phyloP scores from a whole-genome alignment of 2,113 vertebrate species.

The Cairina moschata region DNA sequence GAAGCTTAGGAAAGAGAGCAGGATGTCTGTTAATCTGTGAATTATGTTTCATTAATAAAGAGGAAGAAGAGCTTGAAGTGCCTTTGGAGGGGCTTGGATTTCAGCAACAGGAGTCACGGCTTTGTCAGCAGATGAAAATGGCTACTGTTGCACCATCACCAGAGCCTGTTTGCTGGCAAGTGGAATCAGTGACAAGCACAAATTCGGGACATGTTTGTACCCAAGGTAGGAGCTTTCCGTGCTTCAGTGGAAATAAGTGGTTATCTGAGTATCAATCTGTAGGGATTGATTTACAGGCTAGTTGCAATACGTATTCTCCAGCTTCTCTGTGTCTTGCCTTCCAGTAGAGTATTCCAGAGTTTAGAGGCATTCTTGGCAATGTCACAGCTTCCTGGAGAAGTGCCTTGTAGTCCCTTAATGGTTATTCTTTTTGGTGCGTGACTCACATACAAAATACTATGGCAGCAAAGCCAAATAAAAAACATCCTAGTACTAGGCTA shows the following conservation, averaged over 20 bases:
- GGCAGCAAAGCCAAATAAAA: background rate
- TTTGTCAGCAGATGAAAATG: slow-evolving; percentile 88
- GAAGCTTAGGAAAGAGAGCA: background rate
- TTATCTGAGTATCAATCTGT: background rate
- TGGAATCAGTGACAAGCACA: slow-evolving; percentile 78
- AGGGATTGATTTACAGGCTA: background rate
- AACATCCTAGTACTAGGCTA: background rate
- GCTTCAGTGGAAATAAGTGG: background rate
- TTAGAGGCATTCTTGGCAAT: background rate
- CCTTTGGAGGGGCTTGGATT: slow-evolving; percentile 80
- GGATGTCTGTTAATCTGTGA: slow-evolving; percentile 54
- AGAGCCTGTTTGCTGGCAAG: slow-evolving; percentile 81
- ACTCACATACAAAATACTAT: background rate
- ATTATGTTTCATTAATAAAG: slow-evolving; percentile 66
- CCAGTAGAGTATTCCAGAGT: background rate
- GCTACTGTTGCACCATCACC: slow-evolving; percentile 75
- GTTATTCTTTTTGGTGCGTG: background rate
- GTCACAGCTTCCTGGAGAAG: background rate
- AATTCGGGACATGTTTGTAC: slow-evolving; percentile 69
- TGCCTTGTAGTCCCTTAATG: background rate
- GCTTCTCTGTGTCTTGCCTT: background rate
- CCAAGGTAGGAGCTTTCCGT: slow-evolving; percentile 75
- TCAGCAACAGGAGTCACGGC: slow-evolving; percentile 83
- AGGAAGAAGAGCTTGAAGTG: slow-evolving; percentile 82
- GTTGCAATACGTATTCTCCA: background rate